Evolutionary conservation across 2,797 vertebrate species (phyloP), one percentile per base, ranked within the genome.

Genomic region (Falco rusticolus): DNA sequence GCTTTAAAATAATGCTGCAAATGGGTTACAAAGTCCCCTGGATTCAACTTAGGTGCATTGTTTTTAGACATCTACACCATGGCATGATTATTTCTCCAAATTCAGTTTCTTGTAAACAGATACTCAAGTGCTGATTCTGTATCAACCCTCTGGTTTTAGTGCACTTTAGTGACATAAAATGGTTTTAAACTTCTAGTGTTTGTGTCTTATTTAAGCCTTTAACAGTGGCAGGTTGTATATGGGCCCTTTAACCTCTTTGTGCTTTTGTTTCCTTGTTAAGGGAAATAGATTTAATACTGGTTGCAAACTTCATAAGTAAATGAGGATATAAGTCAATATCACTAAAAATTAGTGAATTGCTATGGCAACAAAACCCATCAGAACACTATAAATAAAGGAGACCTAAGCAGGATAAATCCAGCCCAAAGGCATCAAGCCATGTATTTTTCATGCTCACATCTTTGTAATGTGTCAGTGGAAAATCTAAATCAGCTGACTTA

Each of bases 361-460:
- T 88, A 85, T 89, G 34, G 66, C 81, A 96, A 85, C 71, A 96
- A 84, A 69, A 4, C 14, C 26, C n/a, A 50, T 78, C 45, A 86
- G 61, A 68, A 75, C 28, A 29, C 15, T 68, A 60, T 45, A 93
- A 84, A 88, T 50, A 90, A 92, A 75, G 45, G 37, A 75, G 8
- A 81, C 17, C 1, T 70, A 77, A 60, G 28, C 8, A 93, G 48
- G 11, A 43, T 83, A 90, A 90, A 93, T 68, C 19, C 41, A 84
- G 28, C 21, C 48, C 93, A 48, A 92, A 92, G 50, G 60, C n/a
- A 84, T 56, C 48, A 70, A 61, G 13, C 9, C 17, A 29, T 56
- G 4, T 33, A 10, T 47, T 80, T 69, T 83, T 77, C 14, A 1
- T 80, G 29, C 21, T 70, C 0, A 0, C 3, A 17, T 76, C 48